Evolutionary conservation across 2,797 vertebrate species (phyloP).

Genomic region (Tangara arthus): DNA sequence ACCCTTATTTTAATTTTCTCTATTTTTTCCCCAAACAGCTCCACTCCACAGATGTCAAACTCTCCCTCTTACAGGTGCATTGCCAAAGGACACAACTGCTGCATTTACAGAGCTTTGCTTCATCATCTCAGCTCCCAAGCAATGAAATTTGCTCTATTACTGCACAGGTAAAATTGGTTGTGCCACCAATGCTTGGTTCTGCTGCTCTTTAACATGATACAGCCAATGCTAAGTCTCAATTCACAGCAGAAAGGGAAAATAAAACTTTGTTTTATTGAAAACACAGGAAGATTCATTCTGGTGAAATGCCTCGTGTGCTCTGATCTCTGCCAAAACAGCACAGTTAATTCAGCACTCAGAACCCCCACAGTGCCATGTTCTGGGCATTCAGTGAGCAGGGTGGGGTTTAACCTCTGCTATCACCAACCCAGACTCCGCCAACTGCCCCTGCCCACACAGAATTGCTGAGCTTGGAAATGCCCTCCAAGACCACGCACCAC

Average conservation of each 20-base stretch:
- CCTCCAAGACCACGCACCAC: accelerated
- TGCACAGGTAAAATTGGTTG: neutral
- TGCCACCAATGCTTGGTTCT: neutral
- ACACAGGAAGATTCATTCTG: neutral
- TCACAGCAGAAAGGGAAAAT: neutral
- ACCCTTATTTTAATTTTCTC: neutral
- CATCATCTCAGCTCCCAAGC: neutral
- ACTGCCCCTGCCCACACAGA: neutral
- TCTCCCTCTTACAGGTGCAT: neutral
- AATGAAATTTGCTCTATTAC: neutral
- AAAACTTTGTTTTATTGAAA: neutral
- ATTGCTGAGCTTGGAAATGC: neutral
- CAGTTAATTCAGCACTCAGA: neutral
- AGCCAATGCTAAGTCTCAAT: neutral
- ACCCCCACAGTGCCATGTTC: neutral
- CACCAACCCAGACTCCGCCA: neutral
- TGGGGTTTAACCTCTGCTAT: neutral
- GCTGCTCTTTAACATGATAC: neutral
- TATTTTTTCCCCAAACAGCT: neutral
- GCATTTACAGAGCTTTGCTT: neutral
- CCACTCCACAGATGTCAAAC: neutral
- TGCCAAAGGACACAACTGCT: neutral
- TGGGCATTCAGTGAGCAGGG: neutral
- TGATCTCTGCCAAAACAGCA: neutral
- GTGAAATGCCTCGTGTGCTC: neutral